Conservation (phyloP, 2,888 invertebrate species). For the Epiblema foenella region DNA sequence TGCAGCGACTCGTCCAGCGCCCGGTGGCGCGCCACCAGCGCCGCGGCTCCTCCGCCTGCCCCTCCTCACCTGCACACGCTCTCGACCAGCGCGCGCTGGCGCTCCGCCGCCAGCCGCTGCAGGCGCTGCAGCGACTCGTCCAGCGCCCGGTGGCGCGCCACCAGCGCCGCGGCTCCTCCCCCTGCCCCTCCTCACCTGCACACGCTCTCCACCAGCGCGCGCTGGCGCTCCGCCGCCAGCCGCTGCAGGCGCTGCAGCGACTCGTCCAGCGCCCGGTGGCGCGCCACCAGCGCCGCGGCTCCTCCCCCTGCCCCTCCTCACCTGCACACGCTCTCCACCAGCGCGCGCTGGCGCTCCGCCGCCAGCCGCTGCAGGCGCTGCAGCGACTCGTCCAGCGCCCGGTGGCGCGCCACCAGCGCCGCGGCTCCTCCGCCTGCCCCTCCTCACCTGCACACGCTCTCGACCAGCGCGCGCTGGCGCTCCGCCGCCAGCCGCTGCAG, state of each 20-base stretch:
- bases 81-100: not conserved
- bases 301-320: no score
- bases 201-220: constrained; percentile 3
- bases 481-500: not conserved
- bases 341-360: constrained; percentile 3
- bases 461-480: not conserved
- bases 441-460: constrained; percentile 12
- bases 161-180: no score
- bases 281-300: no score
- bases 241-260: not conserved
- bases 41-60: no score
- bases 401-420: constrained; percentile 75
- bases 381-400: constrained; percentile 83
- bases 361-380: not conserved
- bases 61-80: constrained; percentile 67
- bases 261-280: constrained; percentile 88
- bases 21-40: constrained; percentile 87
- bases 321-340: constrained; percentile 10
- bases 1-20: constrained; percentile 83
- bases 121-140: constrained; percentile 70
- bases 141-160: constrained; percentile 88
- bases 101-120: not conserved
- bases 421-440: constrained; percentile 63
- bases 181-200: constrained; percentile 61
- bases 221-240: not conserved